A percentile compares a stretch with the other conserved stretches of the same genome.
These are phyloP conservation scores for Uria lomvia DNA, from an alignment of 2,113 vertebrate genomes.

Conservation along the genomic window DNA sequence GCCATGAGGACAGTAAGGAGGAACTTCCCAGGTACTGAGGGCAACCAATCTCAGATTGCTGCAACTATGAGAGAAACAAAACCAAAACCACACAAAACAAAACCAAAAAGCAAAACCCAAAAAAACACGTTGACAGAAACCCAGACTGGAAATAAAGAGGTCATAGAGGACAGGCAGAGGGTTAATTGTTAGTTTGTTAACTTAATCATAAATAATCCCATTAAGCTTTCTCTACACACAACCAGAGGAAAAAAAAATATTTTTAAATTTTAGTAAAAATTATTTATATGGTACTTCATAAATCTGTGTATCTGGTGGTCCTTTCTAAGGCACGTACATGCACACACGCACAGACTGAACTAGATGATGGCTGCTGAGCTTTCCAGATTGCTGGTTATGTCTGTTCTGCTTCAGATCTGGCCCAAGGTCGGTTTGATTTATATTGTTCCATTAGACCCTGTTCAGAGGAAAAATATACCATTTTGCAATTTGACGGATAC, in stretches of 20 bases:
- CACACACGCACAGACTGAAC: neutral
- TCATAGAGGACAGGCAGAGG: neutral
- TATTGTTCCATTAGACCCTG: neutral
- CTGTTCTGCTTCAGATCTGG: neutral
- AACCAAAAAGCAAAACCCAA: neutral
- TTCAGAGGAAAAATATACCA: neutral
- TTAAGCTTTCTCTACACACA: neutral
- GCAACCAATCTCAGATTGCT: neutral
- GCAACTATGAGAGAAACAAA: neutral
- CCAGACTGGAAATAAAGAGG: neutral
- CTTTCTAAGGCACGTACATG: neutral
- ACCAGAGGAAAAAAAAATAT: neutral
- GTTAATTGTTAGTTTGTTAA: neutral
- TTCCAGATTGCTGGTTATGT: neutral
- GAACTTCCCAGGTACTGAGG: neutral
- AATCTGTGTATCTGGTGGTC: neutral
- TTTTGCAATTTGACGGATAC: neutral
- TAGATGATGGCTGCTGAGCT: rapidly evolving
- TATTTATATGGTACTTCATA: neutral
- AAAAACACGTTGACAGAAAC: neutral
- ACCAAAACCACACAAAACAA: neutral
- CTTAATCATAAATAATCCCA: neutral
- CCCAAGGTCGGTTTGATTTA: neutral
- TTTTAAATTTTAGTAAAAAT: neutral
- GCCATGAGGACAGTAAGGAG: neutral